phyloP scores from a whole-genome alignment of 2,888 invertebrate genomes.

The Alentia gelatinosa region DNA sequence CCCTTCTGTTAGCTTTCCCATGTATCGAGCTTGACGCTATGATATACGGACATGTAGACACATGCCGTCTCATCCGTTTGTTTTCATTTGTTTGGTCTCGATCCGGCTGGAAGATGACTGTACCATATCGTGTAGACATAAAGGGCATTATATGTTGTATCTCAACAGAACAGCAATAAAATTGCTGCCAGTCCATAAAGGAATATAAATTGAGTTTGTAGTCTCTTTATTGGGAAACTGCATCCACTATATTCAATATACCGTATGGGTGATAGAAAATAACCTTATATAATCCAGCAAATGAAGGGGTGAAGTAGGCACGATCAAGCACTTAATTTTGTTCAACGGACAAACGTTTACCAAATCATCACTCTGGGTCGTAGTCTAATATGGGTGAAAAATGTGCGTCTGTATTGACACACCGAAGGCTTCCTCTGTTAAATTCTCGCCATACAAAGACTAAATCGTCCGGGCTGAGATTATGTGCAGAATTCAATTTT shows the following conservation, averaged over 20 bases:
- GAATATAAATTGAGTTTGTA: neutral
- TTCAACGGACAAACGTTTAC: too few relatives aligned
- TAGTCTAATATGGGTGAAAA: too few relatives aligned
- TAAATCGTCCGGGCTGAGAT: slow-evolving; percentile 14
- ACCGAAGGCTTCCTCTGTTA: neutral
- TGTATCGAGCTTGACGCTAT: neutral
- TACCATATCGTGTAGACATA: slow-evolving; percentile 36
- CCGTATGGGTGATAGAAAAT: too few relatives aligned
- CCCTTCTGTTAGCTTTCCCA: neutral
- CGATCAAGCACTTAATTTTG: too few relatives aligned
- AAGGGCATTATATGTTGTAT: slow-evolving; percentile 49
- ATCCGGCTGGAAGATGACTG: slow-evolving; percentile 6
- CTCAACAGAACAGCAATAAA: slow-evolving; percentile 46
- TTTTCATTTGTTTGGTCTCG: neutral
- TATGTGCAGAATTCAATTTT: neutral
- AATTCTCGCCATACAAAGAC: slow-evolving; percentile 38
- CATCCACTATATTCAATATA: too few relatives aligned
- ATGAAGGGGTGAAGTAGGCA: too few relatives aligned
- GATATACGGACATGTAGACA: neutral
- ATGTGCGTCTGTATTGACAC: neutral
- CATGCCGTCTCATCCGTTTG: neutral
- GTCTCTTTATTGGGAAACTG: too few relatives aligned
- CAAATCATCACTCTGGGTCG: too few relatives aligned
- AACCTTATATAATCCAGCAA: too few relatives aligned
- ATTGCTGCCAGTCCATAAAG: slow-evolving; percentile 21